Conservation (phyloP, 2,888 invertebrate genomes). For the Melangyna quadrimaculata region DNA sequence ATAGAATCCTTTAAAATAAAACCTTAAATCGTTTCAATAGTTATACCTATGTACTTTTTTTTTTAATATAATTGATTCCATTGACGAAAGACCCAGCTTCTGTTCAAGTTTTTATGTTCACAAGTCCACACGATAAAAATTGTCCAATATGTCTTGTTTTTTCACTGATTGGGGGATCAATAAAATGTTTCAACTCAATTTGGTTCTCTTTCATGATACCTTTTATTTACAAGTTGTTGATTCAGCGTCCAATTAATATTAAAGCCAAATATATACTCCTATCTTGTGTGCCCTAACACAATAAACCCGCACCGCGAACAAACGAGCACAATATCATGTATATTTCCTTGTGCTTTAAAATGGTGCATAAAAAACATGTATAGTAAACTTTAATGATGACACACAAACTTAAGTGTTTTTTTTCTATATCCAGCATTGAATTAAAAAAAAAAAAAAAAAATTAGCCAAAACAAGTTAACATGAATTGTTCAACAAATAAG, state of each 20-base stretch:
- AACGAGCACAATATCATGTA: slow-evolving; percentile 26
- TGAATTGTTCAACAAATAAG: slow-evolving; percentile 71
- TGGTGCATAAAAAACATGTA: slow-evolving; percentile 52
- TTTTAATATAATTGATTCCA: too few species aligned
- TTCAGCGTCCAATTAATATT: background rate
- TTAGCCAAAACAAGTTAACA: slow-evolving; percentile 57
- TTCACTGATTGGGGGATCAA: background rate
- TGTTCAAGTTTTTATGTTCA: too few species aligned
- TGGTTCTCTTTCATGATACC: background rate
- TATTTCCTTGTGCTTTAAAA: slow-evolving; percentile 48
- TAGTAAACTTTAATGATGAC: slow-evolving; percentile 62
- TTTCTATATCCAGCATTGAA: slow-evolving; percentile 17
- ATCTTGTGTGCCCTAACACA: background rate
- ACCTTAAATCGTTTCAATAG: too few species aligned
- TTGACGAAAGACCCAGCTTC: too few species aligned
- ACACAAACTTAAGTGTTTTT: slow-evolving; percentile 46
- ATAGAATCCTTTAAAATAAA: too few species aligned
- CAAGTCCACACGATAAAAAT: too few species aligned
- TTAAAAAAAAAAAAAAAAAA: slow-evolving; percentile 12
- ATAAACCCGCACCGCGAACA: background rate
- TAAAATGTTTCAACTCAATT: background rate
- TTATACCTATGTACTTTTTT: too few species aligned
- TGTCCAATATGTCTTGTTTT: background rate
- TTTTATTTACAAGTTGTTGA: slow-evolving; percentile 9
- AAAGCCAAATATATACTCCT: background rate